Evolutionary conservation across 2,797 vertebrate species (phyloP).

Genomic region (Taeniopygia guttata): DNA sequence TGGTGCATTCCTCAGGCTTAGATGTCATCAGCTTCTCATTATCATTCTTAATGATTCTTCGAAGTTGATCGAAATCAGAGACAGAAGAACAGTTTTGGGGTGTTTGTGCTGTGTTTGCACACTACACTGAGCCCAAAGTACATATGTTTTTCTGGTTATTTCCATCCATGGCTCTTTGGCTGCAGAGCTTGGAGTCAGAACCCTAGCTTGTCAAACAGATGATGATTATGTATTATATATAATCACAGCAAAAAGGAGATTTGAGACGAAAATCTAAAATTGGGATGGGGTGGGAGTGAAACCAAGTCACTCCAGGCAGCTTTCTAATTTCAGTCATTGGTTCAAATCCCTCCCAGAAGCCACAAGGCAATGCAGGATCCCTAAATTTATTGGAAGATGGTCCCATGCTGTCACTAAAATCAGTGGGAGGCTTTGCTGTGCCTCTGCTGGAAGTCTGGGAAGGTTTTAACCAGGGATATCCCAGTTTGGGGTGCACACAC

Average conservation of each 20-base stretch:
- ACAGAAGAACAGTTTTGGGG: slow-evolving; percentile 18
- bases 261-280: slow-evolving; percentile 31
- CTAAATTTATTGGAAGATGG: not conserved
- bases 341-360: slow-evolving; percentile 1
- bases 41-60: slow-evolving; percentile 13
- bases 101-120: slow-evolving; percentile 22
- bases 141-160: not conserved
- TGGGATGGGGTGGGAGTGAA: not conserved
- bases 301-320: not conserved
- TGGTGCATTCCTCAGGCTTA: slow-evolving; percentile 15
- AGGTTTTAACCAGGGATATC: not conserved
- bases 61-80: slow-evolving; percentile 47
- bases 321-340: slow-evolving; percentile 16
- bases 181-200: not conserved
- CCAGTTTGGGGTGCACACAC: too few species aligned
- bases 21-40: slow-evolving; percentile 55
- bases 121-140: not conserved
- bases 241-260: slow-evolving; percentile 17
- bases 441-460: not conserved
- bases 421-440: not conserved
- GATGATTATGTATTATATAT: not conserved
- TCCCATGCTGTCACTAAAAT: not conserved
- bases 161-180: slow-evolving; percentile 37
- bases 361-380: not conserved
- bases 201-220: not conserved